These are phyloP conservation scores for Machimus atricapillus DNA, from an alignment of 2,888 invertebrate genomes.

Conservation along the genomic window DNA sequence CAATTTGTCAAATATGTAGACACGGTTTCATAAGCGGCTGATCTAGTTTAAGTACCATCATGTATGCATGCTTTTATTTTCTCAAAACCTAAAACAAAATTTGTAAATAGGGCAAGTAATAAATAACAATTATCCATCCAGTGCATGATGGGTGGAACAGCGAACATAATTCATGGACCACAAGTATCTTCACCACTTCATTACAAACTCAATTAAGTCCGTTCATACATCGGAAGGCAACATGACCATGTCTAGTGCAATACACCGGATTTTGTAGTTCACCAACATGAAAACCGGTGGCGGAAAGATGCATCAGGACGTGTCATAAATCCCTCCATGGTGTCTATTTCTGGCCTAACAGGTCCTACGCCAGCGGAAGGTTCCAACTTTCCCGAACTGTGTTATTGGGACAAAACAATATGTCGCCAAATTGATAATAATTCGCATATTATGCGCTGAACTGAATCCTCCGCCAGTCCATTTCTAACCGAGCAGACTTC, in stretches of 20 bases:
- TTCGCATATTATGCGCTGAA: background rate
- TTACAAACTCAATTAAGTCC: conserved; percentile 12
- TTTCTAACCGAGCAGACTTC: background rate
- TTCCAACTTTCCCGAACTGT: background rate
- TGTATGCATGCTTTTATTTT: background rate
- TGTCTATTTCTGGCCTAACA: background rate
- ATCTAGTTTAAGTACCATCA: background rate
- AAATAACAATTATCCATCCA: background rate
- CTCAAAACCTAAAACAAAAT: background rate
- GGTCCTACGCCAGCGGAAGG: background rate
- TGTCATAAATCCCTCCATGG: background rate
- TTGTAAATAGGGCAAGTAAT: background rate
- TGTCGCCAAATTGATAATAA: conserved; percentile 25
- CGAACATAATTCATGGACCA: background rate
- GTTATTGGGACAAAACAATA: conserved; percentile 13
- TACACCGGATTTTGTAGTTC: background rate
- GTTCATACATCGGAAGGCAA: conserved; percentile 8
- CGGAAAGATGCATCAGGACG: conserved; percentile 10
- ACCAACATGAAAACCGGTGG: background rate
- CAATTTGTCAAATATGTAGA: too few species aligned
- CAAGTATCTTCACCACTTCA: conserved; percentile 13
- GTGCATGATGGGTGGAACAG: background rate
- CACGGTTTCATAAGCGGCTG: too few species aligned
- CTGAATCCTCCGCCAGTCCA: background rate
- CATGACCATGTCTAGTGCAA: background rate